Conservation (phyloP, 2,113 vertebrate genomes). For the Platichthys stellatus region DNA sequence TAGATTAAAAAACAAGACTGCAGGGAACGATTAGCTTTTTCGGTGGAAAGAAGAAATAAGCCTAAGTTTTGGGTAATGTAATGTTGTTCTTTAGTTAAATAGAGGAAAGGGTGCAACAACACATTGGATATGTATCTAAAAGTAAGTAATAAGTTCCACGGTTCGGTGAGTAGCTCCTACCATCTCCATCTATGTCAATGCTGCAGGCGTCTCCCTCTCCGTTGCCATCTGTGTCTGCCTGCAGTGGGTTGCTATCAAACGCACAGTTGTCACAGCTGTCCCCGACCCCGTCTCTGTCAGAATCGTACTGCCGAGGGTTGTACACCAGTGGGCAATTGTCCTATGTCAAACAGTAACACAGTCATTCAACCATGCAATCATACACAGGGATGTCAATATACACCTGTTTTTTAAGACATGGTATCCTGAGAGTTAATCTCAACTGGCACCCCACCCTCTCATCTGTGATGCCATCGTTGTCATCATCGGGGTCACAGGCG, state of each 20-base stretch:
- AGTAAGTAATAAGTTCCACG: not conserved
- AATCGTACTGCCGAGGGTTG: conserved; percentile 94
- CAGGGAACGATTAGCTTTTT: not conserved
- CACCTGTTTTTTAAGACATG: not conserved
- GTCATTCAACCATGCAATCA: not conserved
- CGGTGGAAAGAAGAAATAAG: not conserved
- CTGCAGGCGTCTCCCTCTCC: conserved; percentile 96
- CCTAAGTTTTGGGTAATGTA: too few relatives aligned
- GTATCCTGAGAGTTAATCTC: not conserved
- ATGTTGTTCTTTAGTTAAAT: too few relatives aligned
- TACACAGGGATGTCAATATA: not conserved
- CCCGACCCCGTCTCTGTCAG: conserved; percentile 94
- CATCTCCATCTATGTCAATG: conserved; percentile 95
- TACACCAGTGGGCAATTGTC: conserved; percentile 96
- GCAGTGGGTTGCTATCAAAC: conserved; percentile 91
- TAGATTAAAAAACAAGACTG: not conserved
- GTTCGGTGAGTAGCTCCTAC: conserved; percentile 71
- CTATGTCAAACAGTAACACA: conserved; percentile 71
- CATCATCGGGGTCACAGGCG: conserved; percentile 94
- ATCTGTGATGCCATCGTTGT: conserved; percentile 92
- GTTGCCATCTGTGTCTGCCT: conserved; percentile 92
- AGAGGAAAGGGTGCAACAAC: not conserved
- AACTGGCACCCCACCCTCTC: conserved; percentile 85
- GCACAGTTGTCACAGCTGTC: conserved; percentile 97
- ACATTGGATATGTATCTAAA: too few relatives aligned